Percentiles rank a stretch among this genome's conserved stretches.
phyloP scores from a whole-genome alignment of 2,888 invertebrate species.

The Heliconius aoede region DNA sequence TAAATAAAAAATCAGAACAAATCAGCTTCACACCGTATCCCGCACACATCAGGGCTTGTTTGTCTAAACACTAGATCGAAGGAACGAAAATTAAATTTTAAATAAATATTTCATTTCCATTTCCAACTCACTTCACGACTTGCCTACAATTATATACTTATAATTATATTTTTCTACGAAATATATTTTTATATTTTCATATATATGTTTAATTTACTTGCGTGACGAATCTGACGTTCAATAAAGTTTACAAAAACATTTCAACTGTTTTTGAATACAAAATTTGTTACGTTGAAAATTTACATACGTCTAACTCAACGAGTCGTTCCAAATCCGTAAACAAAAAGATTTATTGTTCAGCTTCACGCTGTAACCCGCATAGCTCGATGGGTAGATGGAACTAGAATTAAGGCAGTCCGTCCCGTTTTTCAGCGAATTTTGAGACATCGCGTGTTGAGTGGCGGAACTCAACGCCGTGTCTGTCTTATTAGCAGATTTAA shows the following conservation, averaged over 20 bases:
- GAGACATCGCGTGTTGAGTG: too few relatives aligned
- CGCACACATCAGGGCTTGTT: too few relatives aligned
- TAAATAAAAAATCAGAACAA: too few relatives aligned
- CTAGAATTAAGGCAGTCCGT: too few relatives aligned
- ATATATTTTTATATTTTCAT: not conserved
- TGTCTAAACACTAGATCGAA: too few relatives aligned
- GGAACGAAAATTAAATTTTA: too few relatives aligned
- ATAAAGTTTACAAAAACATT: not conserved
- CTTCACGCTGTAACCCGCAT: not conserved
- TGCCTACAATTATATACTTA: not conserved
- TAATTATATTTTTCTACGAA: not conserved
- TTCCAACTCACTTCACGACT: not conserved
- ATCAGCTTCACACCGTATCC: too few relatives aligned
- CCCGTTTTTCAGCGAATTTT: too few relatives aligned
- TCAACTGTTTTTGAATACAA: conserved; percentile 13
- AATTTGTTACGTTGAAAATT: not conserved
- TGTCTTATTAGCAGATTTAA: too few relatives aligned
- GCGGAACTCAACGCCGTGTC: too few relatives aligned
- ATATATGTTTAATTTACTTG: not conserved
- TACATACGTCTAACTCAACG: conserved; percentile 3
- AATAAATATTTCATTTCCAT: too few relatives aligned
- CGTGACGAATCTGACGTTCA: not conserved
- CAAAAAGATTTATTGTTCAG: not conserved
- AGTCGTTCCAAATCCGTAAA: not conserved
- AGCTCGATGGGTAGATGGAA: too few relatives aligned